Conservation (phyloP, 2,888 invertebrate genomes). For the Lasioglossum leucozonium region DNA sequence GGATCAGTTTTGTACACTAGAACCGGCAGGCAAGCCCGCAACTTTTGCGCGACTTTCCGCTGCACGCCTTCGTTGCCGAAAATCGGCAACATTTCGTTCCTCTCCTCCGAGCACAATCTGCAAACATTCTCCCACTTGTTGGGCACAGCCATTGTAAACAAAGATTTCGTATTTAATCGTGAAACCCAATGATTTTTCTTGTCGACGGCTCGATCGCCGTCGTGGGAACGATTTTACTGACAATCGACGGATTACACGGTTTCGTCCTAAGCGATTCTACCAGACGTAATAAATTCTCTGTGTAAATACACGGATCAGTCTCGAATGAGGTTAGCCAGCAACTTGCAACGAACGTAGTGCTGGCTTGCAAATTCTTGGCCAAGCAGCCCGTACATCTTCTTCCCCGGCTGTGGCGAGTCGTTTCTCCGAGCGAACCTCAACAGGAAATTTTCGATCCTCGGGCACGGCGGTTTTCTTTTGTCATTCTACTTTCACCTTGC, state of each 20-base stretch:
- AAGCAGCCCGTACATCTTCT: conserved; percentile 31
- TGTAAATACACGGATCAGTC: conserved; percentile 23
- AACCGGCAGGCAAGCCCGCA: conserved; percentile 78
- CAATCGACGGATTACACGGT: conserved; percentile 19
- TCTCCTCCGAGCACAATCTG: conserved; percentile 78
- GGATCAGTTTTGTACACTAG: conserved; percentile 81
- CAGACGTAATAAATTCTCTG: not conserved
- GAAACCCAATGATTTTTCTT: not conserved
- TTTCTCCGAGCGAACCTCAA: conserved; percentile 19
- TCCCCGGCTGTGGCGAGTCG: not conserved
- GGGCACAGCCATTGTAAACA: conserved; percentile 65
- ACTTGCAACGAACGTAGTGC: conserved; percentile 21
- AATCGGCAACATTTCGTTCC: conserved; percentile 78
- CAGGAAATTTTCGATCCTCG: conserved; percentile 11
- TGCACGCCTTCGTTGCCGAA: conserved; percentile 78
- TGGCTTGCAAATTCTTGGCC: not conserved
- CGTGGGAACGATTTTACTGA: not conserved
- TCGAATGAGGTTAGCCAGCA: conserved; percentile 62
- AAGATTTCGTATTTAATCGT: conserved; percentile 11
- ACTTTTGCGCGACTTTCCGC: conserved; percentile 77
- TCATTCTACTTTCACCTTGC: conserved; percentile 67
- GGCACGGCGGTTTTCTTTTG: conserved; percentile 32
- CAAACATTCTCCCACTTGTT: conserved; percentile 76
- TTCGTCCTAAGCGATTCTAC: conserved; percentile 29
- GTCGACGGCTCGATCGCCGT: too few species aligned